Conservation (phyloP, 2,113 vertebrate species). For the Suncus etruscus region DNA sequence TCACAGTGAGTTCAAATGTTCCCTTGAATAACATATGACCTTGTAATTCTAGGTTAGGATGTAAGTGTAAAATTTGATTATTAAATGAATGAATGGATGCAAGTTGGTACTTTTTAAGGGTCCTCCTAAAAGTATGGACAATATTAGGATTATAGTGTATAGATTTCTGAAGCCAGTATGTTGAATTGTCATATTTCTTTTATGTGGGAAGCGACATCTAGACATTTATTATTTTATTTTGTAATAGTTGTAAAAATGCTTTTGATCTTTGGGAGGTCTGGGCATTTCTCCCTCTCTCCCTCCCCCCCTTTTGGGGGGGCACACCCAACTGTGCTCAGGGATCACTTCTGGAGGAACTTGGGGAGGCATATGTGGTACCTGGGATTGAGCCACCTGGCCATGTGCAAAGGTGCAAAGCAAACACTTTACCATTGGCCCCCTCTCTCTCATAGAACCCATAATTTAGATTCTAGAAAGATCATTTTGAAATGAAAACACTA, state of each 20-base stretch:
- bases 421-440: too few species aligned
- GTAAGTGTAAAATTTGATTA: not conserved
- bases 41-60: not conserved
- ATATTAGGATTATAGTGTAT: not conserved
- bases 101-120: conserved; percentile 7
- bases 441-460: not conserved
- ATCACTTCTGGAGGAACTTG: too few species aligned
- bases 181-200: not conserved
- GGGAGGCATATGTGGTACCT: too few species aligned
- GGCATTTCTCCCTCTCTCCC: not conserved
- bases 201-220: not conserved
- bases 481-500: not conserved
- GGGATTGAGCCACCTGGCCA: too few species aligned
- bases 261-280: not conserved
- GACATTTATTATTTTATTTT: not conserved
- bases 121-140: not conserved
- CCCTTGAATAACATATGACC: not conserved
- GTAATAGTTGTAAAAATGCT: not conserved
- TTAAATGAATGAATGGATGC: not conserved
- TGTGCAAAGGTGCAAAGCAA: too few species aligned
- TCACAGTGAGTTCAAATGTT: not conserved
- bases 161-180: not conserved
- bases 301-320: not conserved
- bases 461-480: not conserved
- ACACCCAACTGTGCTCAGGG: too few species aligned